Conservation (phyloP, 1,140 invertebrate species). For the Tetragonula clypearis region DNA sequence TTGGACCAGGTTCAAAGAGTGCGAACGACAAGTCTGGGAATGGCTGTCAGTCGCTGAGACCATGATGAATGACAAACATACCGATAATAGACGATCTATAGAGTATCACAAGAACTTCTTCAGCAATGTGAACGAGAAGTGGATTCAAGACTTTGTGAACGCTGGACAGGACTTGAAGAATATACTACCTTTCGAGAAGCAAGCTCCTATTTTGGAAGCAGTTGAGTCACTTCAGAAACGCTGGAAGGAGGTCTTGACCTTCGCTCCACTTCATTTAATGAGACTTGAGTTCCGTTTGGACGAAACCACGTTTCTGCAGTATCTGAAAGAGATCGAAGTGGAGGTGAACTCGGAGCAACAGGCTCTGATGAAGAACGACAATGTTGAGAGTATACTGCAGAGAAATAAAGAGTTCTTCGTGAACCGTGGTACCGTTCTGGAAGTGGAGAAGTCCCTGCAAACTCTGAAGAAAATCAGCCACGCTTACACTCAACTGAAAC, state of each 20-base stretch:
- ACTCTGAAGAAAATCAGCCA: conserved; percentile 88
- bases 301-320: conserved; percentile 92
- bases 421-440: conserved; percentile 85
- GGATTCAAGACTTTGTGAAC: conserved; percentile 90
- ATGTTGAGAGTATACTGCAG: conserved; percentile 88
- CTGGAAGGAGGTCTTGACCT: conserved; percentile 90
- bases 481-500: conserved; percentile 85
- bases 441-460: conserved; percentile 88
- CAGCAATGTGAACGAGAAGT: conserved; percentile 90
- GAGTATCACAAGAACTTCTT: conserved; percentile 93
- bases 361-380: conserved; percentile 92
- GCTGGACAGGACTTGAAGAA: conserved; percentile 91
- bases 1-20: conserved; percentile 93
- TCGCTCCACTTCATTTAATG: conserved; percentile 92
- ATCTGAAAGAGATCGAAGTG: conserved; percentile 94
- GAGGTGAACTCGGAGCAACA: conserved; percentile 93
- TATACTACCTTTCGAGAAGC: conserved; percentile 86
- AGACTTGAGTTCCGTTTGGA: conserved; percentile 94
- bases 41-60: conserved; percentile 93
- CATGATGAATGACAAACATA: conserved; percentile 90
- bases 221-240: conserved; percentile 88
- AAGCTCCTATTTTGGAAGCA: conserved; percentile 86
- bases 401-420: conserved; percentile 91
- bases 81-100: conserved; percentile 90
- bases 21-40: conserved; percentile 89